These are phyloP conservation scores for Amphipoea oculea DNA, from an alignment of 2,888 invertebrate species.

Conservation along the genomic window DNA sequence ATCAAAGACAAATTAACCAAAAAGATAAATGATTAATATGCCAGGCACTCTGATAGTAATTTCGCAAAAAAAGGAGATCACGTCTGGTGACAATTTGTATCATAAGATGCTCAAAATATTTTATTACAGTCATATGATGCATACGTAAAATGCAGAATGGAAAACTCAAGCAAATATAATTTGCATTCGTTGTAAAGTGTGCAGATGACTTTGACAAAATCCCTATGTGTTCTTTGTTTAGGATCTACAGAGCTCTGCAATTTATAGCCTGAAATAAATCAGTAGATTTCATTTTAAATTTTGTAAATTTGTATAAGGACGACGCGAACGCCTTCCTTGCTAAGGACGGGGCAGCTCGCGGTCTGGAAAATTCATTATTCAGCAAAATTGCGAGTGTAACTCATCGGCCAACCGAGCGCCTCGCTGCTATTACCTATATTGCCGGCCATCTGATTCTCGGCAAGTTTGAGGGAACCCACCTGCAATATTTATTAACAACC, in stretches of 20 bases:
- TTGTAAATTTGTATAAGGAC: conserved; percentile 70
- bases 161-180: conserved; percentile 48
- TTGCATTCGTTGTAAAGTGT: conserved; percentile 40
- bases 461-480: conserved; percentile 49
- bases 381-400: conserved; percentile 76
- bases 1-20: conserved; percentile 33
- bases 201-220: conserved; percentile 60
- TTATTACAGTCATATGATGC: conserved; percentile 19
- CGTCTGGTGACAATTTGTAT: neutral
- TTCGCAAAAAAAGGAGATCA: neutral
- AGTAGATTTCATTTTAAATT: conserved; percentile 66
- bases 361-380: conserved; percentile 78
- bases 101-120: conserved; percentile 4
- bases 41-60: neutral
- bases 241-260: conserved; percentile 49
- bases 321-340: conserved; percentile 62
- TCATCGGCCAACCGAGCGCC: conserved; percentile 68
- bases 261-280: conserved; percentile 65
- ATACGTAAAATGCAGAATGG: conserved; percentile 12
- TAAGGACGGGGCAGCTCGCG: conserved; percentile 67
- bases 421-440: conserved; percentile 69
- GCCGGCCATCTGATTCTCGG: conserved; percentile 71
- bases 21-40: conserved; percentile 10
- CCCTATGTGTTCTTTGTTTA: conserved; percentile 61
- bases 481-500: conserved; percentile 54